Percentiles rank a stretch among this genome's conserved stretches.
phyloP scores from a whole-genome alignment of 2,888 invertebrate species.

The Lochmaea crataegi region DNA sequence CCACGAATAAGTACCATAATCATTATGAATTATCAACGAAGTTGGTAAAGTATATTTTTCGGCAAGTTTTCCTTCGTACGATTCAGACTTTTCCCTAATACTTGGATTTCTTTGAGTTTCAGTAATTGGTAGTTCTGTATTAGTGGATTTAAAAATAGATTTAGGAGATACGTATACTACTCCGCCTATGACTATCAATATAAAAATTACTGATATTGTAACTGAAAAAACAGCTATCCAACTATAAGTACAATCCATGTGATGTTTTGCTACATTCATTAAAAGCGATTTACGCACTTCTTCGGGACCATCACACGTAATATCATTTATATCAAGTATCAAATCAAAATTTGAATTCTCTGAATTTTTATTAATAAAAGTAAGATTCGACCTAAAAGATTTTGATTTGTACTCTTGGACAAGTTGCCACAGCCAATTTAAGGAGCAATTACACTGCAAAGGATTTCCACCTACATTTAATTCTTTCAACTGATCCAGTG shows the following conservation, averaged over 20 bases:
- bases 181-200: slow-evolving; percentile 56
- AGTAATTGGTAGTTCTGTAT: slow-evolving; percentile 51
- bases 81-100: slow-evolving; percentile 46
- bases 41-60: slow-evolving; percentile 61
- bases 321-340: slow-evolving; percentile 70
- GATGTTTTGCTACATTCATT: slow-evolving; percentile 71
- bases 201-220: slow-evolving; percentile 60
- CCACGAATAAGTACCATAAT: slow-evolving; percentile 62
- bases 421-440: slow-evolving; percentile 87
- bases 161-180: slow-evolving; percentile 60
- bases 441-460: slow-evolving; percentile 86
- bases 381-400: slow-evolving; percentile 34
- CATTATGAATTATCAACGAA: slow-evolving; percentile 58
- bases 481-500: slow-evolving; percentile 80
- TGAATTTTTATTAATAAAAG: slow-evolving; percentile 47
- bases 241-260: slow-evolving; percentile 72
- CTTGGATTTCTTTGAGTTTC: slow-evolving; percentile 46
- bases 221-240: slow-evolving; percentile 72
- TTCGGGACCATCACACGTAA: slow-evolving; percentile 72
- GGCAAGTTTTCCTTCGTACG: slow-evolving; percentile 55
- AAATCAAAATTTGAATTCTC: slow-evolving; percentile 60
- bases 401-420: slow-evolving; percentile 61
- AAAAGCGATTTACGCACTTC: slow-evolving; percentile 68
- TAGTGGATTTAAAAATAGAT: slow-evolving; percentile 52
- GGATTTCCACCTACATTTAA: slow-evolving; percentile 86